A percentile compares a stretch with the other conserved stretches of the same genome.
Evolutionary conservation across 2,113 vertebrate species (phyloP).

Genomic region (Eulemur macaco): DNA sequence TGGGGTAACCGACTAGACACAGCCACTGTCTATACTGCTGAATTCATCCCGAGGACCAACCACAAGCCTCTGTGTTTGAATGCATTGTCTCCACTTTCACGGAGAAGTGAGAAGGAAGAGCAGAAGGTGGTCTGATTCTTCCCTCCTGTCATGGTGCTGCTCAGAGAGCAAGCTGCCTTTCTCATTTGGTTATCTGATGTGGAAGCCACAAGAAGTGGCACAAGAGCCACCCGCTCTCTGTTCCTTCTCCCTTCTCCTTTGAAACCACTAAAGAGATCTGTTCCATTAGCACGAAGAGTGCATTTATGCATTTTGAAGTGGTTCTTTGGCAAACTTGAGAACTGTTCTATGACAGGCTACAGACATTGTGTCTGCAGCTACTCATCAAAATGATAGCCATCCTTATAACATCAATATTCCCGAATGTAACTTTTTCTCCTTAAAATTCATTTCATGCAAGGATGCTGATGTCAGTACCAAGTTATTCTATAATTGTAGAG

Average conservation of each 20-base stretch:
- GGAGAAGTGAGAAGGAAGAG: neutral
- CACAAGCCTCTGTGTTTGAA: neutral
- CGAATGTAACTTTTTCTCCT: neutral
- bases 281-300: slow-evolving; percentile 35
- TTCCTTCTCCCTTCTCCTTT: neutral
- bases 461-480: neutral
- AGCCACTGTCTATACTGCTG: neutral
- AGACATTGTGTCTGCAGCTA: slow-evolving; percentile 40
- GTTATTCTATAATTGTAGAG: neutral
- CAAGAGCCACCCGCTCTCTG: neutral
- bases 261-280: neutral
- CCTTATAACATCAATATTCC: neutral
- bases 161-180: neutral
- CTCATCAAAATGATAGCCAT: neutral
- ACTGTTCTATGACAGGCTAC: neutral
- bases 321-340: slow-evolving; percentile 40
- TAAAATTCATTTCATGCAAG: neutral
- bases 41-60: neutral
- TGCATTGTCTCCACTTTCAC: neutral
- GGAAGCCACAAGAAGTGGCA: neutral
- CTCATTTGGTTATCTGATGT: neutral
- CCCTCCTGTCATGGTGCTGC: neutral
- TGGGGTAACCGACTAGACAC: neutral
- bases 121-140: neutral
- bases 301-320: slow-evolving; percentile 58